phyloP scores from a whole-genome alignment of 2,797 vertebrate species.

The Gallinago solitaria region DNA sequence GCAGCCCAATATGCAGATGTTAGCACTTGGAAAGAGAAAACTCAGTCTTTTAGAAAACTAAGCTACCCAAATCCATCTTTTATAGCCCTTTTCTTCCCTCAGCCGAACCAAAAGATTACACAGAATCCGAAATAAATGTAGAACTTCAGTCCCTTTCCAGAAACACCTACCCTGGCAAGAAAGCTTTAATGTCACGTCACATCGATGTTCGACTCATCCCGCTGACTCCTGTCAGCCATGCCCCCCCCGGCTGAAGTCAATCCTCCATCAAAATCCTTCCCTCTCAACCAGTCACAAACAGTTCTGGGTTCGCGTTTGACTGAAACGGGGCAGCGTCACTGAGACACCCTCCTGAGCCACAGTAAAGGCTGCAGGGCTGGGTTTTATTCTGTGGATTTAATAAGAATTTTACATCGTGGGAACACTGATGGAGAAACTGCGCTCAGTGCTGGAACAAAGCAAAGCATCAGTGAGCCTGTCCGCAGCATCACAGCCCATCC shows the following conservation, averaged over 20 bases:
- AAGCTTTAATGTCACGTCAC: accelerated
- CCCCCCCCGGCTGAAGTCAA: not conserved
- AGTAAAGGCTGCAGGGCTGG: not conserved
- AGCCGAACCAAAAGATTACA: not conserved
- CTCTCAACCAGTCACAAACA: not conserved
- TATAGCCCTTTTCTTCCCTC: not conserved
- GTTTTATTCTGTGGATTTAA: not conserved
- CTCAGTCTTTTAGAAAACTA: not conserved
- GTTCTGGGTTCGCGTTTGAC: not conserved
- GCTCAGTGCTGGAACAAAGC: not conserved
- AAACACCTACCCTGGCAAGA: accelerated
- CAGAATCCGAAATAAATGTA: not conserved
- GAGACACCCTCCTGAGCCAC: accelerated
- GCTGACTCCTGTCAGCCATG: not conserved
- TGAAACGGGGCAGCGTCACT: accelerated
- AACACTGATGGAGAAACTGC: not conserved
- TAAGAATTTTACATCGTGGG: not conserved
- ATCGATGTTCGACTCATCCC: not conserved
- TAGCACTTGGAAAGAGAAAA: not conserved
- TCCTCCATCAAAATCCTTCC: not conserved
- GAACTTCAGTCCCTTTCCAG: not conserved
- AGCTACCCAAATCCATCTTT: not conserved
- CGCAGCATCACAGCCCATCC: not conserved
- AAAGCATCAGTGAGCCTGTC: accelerated
- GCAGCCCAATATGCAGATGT: not conserved